Percentiles rank a stretch among this genome's conserved stretches.
Conservation (phyloP, 2,797 vertebrate species). For the Gymnocypris eckloni region DNA sequence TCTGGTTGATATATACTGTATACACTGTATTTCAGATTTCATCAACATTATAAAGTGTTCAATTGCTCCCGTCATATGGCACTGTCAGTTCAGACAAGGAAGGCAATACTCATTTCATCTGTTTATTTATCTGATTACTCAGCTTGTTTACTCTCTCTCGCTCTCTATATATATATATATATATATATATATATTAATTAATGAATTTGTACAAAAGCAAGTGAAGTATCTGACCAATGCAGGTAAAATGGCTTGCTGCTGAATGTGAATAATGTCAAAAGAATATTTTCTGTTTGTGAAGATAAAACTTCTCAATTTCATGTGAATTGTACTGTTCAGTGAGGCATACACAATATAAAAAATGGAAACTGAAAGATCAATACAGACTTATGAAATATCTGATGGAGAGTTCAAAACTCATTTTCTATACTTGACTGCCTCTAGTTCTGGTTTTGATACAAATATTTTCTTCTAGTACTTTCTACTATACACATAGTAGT, state of each 20-base stretch:
- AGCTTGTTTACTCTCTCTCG: not conserved
- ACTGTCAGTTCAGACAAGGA: not conserved
- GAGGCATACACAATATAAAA: not conserved
- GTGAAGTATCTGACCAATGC: not conserved
- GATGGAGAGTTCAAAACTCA: not conserved
- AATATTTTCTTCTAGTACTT: not conserved
- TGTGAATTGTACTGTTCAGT: not conserved
- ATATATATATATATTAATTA: not conserved
- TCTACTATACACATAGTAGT: not conserved
- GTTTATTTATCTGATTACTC: not conserved
- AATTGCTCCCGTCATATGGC: not conserved
- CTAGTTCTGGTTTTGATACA: not conserved
- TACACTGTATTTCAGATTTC: not conserved
- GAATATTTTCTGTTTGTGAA: not conserved
- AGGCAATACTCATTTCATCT: not conserved
- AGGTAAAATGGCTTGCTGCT: not conserved
- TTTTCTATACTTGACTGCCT: not conserved
- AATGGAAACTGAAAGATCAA: not conserved
- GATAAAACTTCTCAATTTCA: not conserved
- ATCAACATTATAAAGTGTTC: not conserved
- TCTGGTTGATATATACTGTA: not conserved
- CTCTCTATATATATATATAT: too few species aligned
- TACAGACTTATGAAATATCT: not conserved
- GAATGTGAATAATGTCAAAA: not conserved
- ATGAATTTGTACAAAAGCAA: not conserved